These are phyloP conservation scores for Ommatoiulus sabulosus DNA, from an alignment of 2,888 invertebrate species.

Conservation along the genomic window DNA sequence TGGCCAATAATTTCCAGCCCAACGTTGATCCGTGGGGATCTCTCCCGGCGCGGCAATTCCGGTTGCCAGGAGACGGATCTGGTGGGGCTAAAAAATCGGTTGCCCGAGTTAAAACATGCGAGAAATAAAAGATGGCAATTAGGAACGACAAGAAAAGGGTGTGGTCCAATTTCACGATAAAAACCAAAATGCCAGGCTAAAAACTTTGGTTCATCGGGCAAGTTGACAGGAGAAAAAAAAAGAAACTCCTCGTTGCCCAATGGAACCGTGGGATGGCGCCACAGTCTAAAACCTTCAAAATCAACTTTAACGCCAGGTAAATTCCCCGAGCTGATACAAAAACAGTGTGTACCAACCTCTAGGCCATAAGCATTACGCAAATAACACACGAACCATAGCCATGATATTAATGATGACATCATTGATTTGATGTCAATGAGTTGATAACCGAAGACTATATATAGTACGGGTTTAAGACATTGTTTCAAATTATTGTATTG, in stretches of 20 bases:
- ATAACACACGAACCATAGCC: too few species aligned
- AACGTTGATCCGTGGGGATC: background rate
- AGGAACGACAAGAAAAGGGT: conserved; percentile 34
- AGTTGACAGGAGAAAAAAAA: background rate
- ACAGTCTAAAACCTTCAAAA: background rate
- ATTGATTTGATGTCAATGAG: too few species aligned
- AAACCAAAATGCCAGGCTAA: conserved; percentile 5
- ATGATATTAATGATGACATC: too few species aligned
- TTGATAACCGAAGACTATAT: too few species aligned
- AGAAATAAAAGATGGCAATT: conserved; percentile 29
- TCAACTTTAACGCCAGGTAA: too few species aligned
- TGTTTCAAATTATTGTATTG: too few species aligned
- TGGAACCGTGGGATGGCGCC: background rate
- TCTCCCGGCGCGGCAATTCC: background rate
- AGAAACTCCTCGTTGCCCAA: background rate
- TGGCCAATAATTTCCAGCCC: conserved; percentile 15
- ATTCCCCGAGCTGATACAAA: too few species aligned
- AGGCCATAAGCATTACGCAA: too few species aligned
- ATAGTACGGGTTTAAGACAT: too few species aligned
- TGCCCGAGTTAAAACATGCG: conserved; percentile 14
- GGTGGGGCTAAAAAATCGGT: background rate
- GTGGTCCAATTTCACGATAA: conserved; percentile 31
- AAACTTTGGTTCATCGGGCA: background rate
- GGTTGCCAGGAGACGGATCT: conserved; percentile 31
- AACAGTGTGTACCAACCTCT: too few species aligned